These are phyloP conservation scores for Matsumyia berberina DNA, from an alignment of 2,888 invertebrate species.

Conservation along the genomic window DNA sequence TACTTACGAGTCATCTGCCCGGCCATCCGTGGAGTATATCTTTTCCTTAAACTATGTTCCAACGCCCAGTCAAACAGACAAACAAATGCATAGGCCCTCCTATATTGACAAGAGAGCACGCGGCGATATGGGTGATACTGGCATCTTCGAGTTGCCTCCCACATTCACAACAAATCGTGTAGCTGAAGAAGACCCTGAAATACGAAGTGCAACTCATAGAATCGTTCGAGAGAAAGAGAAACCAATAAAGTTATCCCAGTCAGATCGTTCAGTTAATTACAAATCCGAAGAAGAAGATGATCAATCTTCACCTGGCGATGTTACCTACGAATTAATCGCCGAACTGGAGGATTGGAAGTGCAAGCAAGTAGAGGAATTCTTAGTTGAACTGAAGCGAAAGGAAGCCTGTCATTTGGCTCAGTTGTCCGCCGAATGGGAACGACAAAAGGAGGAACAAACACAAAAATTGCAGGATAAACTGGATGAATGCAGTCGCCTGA, in stretches of 20 bases:
- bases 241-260: neutral
- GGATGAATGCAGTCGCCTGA: constrained; percentile 87
- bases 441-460: constrained; percentile 86
- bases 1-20: constrained; percentile 23
- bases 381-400: constrained; percentile 86
- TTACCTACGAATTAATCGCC: constrained; percentile 85
- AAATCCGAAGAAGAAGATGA: neutral
- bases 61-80: constrained; percentile 77
- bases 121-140: constrained; percentile 64
- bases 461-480: constrained; percentile 86
- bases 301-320: neutral
- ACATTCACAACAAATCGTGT: neutral
- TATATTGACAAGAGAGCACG: constrained; percentile 69
- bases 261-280: constrained; percentile 8
- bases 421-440: constrained; percentile 86
- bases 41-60: constrained; percentile 75
- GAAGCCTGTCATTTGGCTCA: constrained; percentile 86
- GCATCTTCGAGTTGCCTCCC: constrained; percentile 64
- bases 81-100: neutral
- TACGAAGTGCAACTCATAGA: constrained; percentile 1
- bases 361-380: constrained; percentile 87
- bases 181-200: neutral
- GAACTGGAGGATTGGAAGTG: constrained; percentile 91
- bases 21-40: constrained; percentile 39
- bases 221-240: neutral